Base-by-base conservation (phyloP, 53 echinoderm and acorn worm genomes). In the Arbacia lixula region DNA sequence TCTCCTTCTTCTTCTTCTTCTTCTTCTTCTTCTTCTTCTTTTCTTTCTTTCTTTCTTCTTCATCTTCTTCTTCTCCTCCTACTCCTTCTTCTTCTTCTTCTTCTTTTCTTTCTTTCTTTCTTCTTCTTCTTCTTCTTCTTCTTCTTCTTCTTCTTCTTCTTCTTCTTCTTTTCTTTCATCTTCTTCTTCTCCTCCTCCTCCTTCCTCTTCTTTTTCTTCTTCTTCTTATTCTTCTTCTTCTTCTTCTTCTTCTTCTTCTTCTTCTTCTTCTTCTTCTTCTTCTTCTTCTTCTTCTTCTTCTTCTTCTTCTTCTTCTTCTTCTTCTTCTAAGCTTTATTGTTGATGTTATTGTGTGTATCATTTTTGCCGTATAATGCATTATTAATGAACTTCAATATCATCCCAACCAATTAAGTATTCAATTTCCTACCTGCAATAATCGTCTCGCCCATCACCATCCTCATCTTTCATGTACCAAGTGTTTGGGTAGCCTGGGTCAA, bases 381-480 rank as follows among this genome's bases (percentile, higher is more conserved):
- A n/a, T n/a, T n/a, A n/a, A n/a, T n/a, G n/a, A n/a, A n/a, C n/a
- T n/a, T n/a, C n/a, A n/a, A n/a, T n/a, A n/a, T n/a, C n/a, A n/a
- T n/a, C n/a, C n/a, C n/a, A n/a, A n/a, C n/a, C n/a, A n/a, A n/a
- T n/a, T n/a, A n/a, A n/a, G n/a, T n/a, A n/a, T n/a, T n/a, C n/a
- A n/a, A n/a, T n/a, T n/a, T n/a, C 62, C 37, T 74, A 95, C 95
- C 95, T 90, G 80, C 95, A 95, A 58, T 90, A 95, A 76, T 95
- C 95, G 78, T 95, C 95, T 54, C 88, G 83, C n/a, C 95, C 90
- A 28, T 95, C 95, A 3, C 68, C 86, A 64, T 95, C 66, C 50
- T 90, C 92, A 38, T 95, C 95, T 60, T 49, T 85, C 90, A 95
- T 91, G 71, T 95, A 95, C 95, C 92, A 95, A 52, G 92, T 90